Evolutionary conservation across 1,140 invertebrate genomes (phyloP).

Genomic region (Calephelis nemesis): DNA sequence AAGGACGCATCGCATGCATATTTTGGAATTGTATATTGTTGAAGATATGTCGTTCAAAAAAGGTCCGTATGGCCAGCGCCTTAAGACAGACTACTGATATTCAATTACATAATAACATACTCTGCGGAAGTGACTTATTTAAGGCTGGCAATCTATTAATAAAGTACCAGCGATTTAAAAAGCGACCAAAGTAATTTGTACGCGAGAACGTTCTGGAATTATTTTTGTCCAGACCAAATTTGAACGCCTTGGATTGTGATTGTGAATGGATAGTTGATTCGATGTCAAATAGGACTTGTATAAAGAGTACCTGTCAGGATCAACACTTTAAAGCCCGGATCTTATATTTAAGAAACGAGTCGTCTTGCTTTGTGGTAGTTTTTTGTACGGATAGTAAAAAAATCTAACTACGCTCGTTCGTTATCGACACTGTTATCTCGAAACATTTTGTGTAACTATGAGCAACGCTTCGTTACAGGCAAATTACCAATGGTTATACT

Average conservation of each 20-base stretch:
- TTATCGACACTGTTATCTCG: too few relatives aligned
- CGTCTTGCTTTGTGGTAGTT: too few relatives aligned
- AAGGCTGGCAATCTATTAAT: constrained; percentile 20
- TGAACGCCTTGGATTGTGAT: not conserved
- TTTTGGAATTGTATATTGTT: too few relatives aligned
- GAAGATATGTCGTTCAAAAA: not conserved
- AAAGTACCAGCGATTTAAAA: constrained; percentile 18
- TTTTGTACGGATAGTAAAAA: too few relatives aligned
- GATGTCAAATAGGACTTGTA: not conserved
- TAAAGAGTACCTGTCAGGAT: not conserved
- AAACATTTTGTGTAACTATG: too few relatives aligned
- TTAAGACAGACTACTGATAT: constrained; percentile 6
- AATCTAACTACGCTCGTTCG: too few relatives aligned
- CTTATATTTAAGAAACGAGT: too few relatives aligned
- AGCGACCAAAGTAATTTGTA: constrained; percentile 11
- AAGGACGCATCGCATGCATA: too few relatives aligned
- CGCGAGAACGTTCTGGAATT: constrained; percentile 4
- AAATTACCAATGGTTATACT: too few relatives aligned
- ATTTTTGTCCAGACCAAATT: constrained; percentile 4
- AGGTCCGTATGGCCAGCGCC: not conserved
- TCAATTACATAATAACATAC: constrained; percentile 26
- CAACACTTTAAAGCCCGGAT: not conserved
- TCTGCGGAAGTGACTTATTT: constrained; percentile 31
- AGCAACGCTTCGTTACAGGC: too few relatives aligned
- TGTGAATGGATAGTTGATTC: not conserved